Evolutionary conservation across 2,888 invertebrate species (phyloP), one percentile per base, ranked within the genome.

Genomic region (Hedya salicella): DNA sequence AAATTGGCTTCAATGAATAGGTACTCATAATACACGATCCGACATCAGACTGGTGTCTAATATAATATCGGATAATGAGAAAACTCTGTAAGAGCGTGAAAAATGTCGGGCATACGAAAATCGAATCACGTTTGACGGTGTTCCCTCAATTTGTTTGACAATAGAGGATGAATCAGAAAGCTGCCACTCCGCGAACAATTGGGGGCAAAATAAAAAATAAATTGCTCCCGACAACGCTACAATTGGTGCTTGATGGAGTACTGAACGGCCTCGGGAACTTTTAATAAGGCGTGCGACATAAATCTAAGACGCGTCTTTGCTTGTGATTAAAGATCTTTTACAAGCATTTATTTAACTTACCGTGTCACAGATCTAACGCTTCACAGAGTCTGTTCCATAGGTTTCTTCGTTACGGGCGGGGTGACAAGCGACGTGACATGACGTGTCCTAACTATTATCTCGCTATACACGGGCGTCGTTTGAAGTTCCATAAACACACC

Each of bases 161-260:
- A 76, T 73, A 56, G 75, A 75, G 76, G 77, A 78, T 79, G 76
- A 80, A 73, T 70, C 75, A 68, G 68, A 71, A 76, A 73, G 74
- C 72, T 72, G 74, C 70, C 73, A 71, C 73, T 71, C 72, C 61
- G 14, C 32, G 32, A 74, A 78, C 79, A 79, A 79, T 78, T 73
- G 78, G 71, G 77, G 73, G 73, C 74, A 70, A 69, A 78, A 78
- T 76, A 78, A 77, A 79, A 72, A 82, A 81, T 81, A 78, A 78
- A 78, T 81, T 81, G 79, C 80, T 80, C 76, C 78, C 69, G 69
- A 63, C 67, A 67, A 71, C 71, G 72, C 67, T 63, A 76, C 72
- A 76, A 74, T 76, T 75, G 76, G 75, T 71, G 68, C 73, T 67
- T 70, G 68, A 68, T 52, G 59, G 42, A 54, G 42, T 30, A 14